Evolutionary conservation across 2,113 vertebrate species (phyloP).

Genomic region (Zingel zingel): DNA sequence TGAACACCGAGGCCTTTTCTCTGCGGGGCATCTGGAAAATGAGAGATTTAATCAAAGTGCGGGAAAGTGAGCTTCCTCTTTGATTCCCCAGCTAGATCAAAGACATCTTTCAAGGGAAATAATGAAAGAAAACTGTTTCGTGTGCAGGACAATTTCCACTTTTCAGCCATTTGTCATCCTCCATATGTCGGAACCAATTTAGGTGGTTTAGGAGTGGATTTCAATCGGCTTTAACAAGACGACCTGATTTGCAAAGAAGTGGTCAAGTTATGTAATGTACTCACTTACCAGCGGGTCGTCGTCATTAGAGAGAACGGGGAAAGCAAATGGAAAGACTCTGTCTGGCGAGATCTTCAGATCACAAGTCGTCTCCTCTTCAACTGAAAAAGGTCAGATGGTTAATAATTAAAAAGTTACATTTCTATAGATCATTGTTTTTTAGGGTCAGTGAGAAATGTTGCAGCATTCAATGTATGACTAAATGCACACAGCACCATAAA

Average conservation of each 20-base stretch:
- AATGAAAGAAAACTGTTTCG: constrained; percentile 28
- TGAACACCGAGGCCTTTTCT: background rate
- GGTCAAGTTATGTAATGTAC: constrained; percentile 42
- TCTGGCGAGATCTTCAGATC: constrained; percentile 67
- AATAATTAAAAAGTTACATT: background rate
- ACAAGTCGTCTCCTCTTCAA: constrained; percentile 38
- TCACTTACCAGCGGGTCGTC: constrained; percentile 87
- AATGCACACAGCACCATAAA: constrained; percentile 9
- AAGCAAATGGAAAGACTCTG: constrained; percentile 81
- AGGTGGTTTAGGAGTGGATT: constrained; percentile 4
- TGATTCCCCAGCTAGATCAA: constrained; percentile 42
- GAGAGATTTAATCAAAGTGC: constrained; percentile 44
- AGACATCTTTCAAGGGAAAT: constrained; percentile 25
- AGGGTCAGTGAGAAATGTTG: constrained; percentile 6
- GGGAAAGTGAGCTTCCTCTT: constrained; percentile 22
- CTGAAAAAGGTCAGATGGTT: constrained; percentile 17
- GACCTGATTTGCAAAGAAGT: background rate
- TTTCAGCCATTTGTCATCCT: background rate
- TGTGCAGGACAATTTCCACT: constrained; percentile 2
- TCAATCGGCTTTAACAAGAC: background rate
- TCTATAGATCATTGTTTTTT: background rate
- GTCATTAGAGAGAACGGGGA: constrained; percentile 75
- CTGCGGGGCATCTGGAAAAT: constrained; percentile 30
- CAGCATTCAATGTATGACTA: background rate
- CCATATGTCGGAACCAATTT: constrained; percentile 1